These are phyloP conservation scores for Heterodera carotae DNA, from an alignment of 1,140 invertebrate genomes.

Conservation along the genomic window DNA sequence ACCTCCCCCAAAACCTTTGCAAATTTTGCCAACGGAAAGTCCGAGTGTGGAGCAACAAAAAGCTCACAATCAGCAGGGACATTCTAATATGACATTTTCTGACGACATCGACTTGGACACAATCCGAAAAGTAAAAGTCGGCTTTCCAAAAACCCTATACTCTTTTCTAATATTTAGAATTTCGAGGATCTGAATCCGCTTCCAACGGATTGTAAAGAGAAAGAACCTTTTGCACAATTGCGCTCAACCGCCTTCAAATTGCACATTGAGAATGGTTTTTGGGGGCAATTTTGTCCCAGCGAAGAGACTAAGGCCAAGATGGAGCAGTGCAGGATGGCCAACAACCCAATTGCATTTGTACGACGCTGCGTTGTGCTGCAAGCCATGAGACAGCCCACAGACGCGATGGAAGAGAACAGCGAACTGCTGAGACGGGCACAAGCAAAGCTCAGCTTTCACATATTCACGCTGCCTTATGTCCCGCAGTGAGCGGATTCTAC, in stretches of 20 bases:
- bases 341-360: slow-evolving; percentile 10
- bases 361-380: neutral
- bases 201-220: neutral
- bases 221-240: neutral
- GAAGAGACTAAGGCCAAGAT: slow-evolving; percentile 6
- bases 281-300: neutral
- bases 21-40: neutral
- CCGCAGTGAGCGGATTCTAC: slow-evolving; percentile 2
- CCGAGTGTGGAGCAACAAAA: neutral
- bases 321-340: slow-evolving; percentile 21
- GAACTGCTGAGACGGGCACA: neutral
- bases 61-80: neutral
- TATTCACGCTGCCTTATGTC: slow-evolving; percentile 15
- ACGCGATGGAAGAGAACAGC: neutral
- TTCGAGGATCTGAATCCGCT: neutral
- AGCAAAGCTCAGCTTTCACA: neutral
- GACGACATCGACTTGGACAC: slow-evolving; percentile 8
- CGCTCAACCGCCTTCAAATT: slow-evolving; percentile 2
- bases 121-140: neutral
- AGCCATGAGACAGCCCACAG: neutral
- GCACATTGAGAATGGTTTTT: slow-evolving; percentile 5
- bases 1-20: neutral
- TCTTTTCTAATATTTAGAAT: neutral
- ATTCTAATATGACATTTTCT: neutral
- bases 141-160: neutral